Conservation (phyloP, 2,113 vertebrate genomes). For the Corvus hawaiiensis region DNA sequence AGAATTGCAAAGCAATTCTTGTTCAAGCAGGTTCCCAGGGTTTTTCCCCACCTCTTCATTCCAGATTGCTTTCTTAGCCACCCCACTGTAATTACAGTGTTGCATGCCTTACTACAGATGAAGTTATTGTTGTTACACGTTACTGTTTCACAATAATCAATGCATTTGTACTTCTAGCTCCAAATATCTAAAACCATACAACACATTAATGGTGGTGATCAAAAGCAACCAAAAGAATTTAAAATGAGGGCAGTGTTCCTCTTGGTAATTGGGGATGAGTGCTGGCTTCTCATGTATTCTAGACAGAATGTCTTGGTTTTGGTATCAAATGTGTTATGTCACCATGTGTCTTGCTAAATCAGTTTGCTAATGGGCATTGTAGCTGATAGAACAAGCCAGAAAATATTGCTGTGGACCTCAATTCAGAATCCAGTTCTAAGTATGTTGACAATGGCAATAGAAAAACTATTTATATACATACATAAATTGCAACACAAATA, state of each 20-base stretch:
- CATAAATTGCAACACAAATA: background rate
- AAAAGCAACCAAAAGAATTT: conserved; percentile 21
- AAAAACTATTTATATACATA: background rate
- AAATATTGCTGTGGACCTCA: background rate
- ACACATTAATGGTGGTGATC: background rate
- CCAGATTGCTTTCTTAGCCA: conserved; percentile 47
- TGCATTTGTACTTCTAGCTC: conserved; percentile 28
- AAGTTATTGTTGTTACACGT: conserved; percentile 53
- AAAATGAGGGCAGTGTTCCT: background rate
- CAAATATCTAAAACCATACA: conserved; percentile 24
- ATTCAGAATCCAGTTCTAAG: background rate
- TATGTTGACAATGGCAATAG: background rate
- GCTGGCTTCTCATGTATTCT: background rate
- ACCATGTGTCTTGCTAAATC: conserved; percentile 18
- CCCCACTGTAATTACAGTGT: conserved; percentile 1
- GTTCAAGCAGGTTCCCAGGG: conserved; percentile 56
- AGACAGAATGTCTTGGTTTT: background rate
- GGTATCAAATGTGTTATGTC: background rate
- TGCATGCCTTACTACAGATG: conserved; percentile 35
- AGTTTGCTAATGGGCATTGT: background rate
- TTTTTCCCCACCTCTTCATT: conserved; percentile 60
- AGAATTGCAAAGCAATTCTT: conserved; percentile 51
- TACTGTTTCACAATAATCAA: conserved; percentile 57
- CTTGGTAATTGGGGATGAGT: background rate
- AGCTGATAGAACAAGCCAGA: background rate